phyloP scores from a whole-genome alignment of 2,113 vertebrate species.

The Ariopsis seemanni region DNA sequence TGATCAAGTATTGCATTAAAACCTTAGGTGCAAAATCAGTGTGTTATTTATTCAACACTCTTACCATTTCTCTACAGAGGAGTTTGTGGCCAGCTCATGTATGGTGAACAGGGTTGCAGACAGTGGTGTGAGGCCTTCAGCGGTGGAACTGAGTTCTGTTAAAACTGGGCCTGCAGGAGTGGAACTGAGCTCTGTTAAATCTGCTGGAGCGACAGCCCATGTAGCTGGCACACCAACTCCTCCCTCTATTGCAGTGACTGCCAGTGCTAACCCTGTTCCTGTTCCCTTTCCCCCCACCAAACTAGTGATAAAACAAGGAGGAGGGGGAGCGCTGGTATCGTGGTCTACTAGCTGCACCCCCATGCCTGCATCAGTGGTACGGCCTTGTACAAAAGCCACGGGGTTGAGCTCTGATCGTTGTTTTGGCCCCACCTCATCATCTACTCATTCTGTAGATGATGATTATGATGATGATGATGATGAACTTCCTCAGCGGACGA shows the following conservation, averaged over 20 bases:
- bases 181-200: not conserved
- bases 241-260: not conserved
- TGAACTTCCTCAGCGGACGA: conserved; percentile 80
- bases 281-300: conserved; percentile 79
- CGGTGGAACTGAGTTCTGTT: conserved; percentile 45
- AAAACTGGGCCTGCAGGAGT: conserved; percentile 13
- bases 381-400: conserved; percentile 46
- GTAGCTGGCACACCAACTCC: conserved; percentile 41
- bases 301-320: conserved; percentile 88
- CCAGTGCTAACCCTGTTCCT: conserved; percentile 29
- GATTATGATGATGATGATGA: conserved; percentile 80
- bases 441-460: conserved; percentile 69
- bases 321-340: conserved; percentile 81
- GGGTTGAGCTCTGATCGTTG: conserved; percentile 53
- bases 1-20: not conserved
- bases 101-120: conserved; percentile 71
- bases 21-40: not conserved
- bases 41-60: not conserved
- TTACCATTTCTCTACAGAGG: conserved; percentile 74
- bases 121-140: conserved; percentile 39
- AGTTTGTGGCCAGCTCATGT: conserved; percentile 82
- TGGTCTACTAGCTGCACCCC: conserved; percentile 83
- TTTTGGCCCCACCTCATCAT: conserved; percentile 56
- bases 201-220: conserved; percentile 6
- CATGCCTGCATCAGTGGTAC: conserved; percentile 45